Evolutionary conservation across 1,140 invertebrate genomes (phyloP).

Genomic region (Chlorops oryzae): DNA sequence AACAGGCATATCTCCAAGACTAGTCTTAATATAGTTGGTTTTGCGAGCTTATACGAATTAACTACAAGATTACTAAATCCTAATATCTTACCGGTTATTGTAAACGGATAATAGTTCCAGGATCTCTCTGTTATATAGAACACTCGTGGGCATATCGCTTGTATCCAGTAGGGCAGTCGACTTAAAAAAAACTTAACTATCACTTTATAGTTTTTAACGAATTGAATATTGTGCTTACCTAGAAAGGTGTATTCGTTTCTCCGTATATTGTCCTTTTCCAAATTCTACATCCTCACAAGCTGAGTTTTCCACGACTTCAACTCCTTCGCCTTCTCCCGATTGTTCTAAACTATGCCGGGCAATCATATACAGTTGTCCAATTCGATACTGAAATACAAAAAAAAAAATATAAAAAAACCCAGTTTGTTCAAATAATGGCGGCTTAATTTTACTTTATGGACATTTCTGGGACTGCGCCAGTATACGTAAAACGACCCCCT

Average conservation of each 20-base stretch:
- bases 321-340: slow-evolving; percentile 83
- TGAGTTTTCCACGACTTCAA: slow-evolving; percentile 81
- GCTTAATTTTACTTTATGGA: too few relatives aligned
- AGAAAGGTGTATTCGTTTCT: slow-evolving; percentile 86
- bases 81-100: slow-evolving; percentile 66
- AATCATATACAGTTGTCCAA: slow-evolving; percentile 93
- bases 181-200: slow-evolving; percentile 49
- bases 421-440: too few relatives aligned
- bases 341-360: slow-evolving; percentile 88
- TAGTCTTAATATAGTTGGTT: too few relatives aligned
- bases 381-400: slow-evolving; percentile 63
- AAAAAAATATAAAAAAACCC: not conserved
- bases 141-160: slow-evolving; percentile 78
- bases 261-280: slow-evolving; percentile 82
- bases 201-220: too few relatives aligned
- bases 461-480: too few relatives aligned
- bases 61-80: too few relatives aligned
- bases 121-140: slow-evolving; percentile 92
- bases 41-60: too few relatives aligned
- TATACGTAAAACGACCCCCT: too few relatives aligned
- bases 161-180: slow-evolving; percentile 84
- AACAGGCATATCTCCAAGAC: too few relatives aligned
- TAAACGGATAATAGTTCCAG: slow-evolving; percentile 93
- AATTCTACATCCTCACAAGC: slow-evolving; percentile 71
- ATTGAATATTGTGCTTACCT: slow-evolving; percentile 56